Evolutionary conservation across 2,113 vertebrate genomes (phyloP), one percentile per base, ranked within the genome.

Genomic region (Prionailurus bengalensis): DNA sequence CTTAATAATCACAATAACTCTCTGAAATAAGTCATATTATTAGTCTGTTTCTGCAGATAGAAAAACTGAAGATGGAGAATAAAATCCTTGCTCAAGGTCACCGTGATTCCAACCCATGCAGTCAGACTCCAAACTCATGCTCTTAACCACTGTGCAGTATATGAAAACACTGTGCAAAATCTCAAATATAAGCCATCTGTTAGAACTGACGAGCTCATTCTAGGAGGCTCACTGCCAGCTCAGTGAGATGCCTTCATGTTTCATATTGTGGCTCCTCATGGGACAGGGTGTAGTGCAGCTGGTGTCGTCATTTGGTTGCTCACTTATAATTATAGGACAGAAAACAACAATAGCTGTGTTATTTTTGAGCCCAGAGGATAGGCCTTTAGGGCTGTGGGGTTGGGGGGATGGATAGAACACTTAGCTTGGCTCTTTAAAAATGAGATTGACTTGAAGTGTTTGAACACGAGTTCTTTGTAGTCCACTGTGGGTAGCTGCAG

Each of bases 321-420:
- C 27, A 48, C 29, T 85, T 93, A 36, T 2, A 45, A 73, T n/a
- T 63, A 66, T 4, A 39, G 23, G 23, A 12, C 45, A 7, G 36
- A 94, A 95, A 66, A 76, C 9, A 80, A 61, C 33, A 79, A 80
- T 36, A 70, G 0, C 29, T 92, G 16, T 55, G 10, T 51, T 93
- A 16, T 88, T 95, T 96, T 33, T 63, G 70, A 74, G 36, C 33
- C 48, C 29, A 85, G 76, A 92, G 71, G 89, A 55, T 11, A 73
- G 17, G 39, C 12, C 5, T 88, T 36, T 90, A 66, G 21, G 5
- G 0, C 1, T 68, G 14, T 79, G 33, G 36, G 23, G 1, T 23
- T 48, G 25, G 36, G 63, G 27, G 48, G 51, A 58, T 33, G n/a
- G 19, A 78, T 14, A 95, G 48, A 85, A 68, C 11, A 93, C 3